A percentile compares a stretch with the other conserved stretches of the same genome.
Evolutionary conservation across 2,888 invertebrate genomes (phyloP).

Genomic region (Napeogenes sylphis): DNA sequence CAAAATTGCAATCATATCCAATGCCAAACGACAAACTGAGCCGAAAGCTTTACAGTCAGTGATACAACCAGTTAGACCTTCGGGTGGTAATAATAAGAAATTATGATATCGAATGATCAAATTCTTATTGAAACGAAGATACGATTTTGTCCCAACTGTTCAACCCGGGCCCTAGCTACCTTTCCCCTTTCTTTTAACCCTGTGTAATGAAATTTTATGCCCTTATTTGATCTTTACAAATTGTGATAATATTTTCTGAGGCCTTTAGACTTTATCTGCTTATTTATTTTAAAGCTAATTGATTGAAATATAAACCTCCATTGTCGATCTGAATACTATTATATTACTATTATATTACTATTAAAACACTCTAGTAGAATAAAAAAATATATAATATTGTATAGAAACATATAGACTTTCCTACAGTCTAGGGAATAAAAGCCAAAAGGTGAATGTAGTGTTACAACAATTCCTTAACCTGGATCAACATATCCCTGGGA

Average conservation of each 20-base stretch:
- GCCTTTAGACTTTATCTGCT: neutral
- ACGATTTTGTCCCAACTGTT: conserved; percentile 5
- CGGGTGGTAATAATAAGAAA: conserved; percentile 14
- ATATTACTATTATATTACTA: too few relatives aligned
- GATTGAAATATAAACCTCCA: neutral
- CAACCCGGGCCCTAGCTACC: conserved; percentile 16
- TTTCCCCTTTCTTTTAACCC: conserved; percentile 12
- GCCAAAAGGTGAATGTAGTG: neutral
- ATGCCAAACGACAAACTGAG: too few relatives aligned
- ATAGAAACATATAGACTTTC: neutral
- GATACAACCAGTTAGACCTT: too few relatives aligned
- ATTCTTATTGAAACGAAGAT: conserved; percentile 20
- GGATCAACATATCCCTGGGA: neutral
- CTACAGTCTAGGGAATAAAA: neutral
- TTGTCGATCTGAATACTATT: neutral
- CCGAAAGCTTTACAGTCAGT: too few relatives aligned
- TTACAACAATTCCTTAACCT: neutral
- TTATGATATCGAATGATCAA: conserved; percentile 24
- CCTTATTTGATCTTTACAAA: conserved; percentile 12
- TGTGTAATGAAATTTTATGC: conserved; percentile 21
- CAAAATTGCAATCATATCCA: too few relatives aligned
- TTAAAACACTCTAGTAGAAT: neutral
- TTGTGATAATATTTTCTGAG: conserved; percentile 8
- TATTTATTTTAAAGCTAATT: neutral
- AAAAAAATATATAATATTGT: neutral